Conservation (phyloP, 2,797 vertebrate genomes). For the Spondyliosoma cantharus region DNA sequence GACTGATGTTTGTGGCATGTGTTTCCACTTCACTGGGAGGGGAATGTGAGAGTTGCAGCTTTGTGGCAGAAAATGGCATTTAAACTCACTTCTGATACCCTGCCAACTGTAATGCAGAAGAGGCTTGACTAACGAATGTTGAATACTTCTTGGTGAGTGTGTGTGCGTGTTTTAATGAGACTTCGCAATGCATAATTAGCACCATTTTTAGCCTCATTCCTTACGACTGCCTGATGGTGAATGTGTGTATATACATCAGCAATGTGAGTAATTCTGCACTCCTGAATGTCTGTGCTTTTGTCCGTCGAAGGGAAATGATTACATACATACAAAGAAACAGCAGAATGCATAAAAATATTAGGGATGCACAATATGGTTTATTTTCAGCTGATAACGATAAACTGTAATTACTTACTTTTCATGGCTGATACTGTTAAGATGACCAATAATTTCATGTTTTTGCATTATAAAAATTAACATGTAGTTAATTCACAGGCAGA, state of each 20-base stretch:
- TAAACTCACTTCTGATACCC: slow-evolving; percentile 46
- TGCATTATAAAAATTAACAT: no score
- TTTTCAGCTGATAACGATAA: no score
- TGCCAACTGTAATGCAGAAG: slow-evolving; percentile 44
- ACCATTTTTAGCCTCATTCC: slow-evolving; percentile 16
- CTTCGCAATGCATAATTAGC: slow-evolving; percentile 40
- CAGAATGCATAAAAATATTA: background rate
- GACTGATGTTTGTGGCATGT: slow-evolving; percentile 55
- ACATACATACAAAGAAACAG: background rate
- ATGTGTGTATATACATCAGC: slow-evolving; percentile 8
- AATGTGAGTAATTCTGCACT: slow-evolving; percentile 4
- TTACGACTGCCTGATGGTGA: slow-evolving; percentile 7
- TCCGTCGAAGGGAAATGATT: background rate
- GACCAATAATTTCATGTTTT: no score
- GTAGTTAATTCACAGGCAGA: no score
- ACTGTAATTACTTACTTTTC: no score
- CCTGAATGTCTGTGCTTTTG: slow-evolving; percentile 7
- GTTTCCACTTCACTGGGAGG: slow-evolving; percentile 57
- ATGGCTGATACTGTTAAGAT: no score
- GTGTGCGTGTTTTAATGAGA: slow-evolving; percentile 41
- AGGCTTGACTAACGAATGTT: slow-evolving; percentile 42
- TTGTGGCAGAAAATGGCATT: slow-evolving; percentile 58
- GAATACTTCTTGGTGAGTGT: slow-evolving; percentile 19
- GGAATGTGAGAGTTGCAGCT: slow-evolving; percentile 50
- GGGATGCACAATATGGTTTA: no score